Evolutionary conservation across 2,888 invertebrate species (phyloP).

Genomic region (Macaria notata): DNA sequence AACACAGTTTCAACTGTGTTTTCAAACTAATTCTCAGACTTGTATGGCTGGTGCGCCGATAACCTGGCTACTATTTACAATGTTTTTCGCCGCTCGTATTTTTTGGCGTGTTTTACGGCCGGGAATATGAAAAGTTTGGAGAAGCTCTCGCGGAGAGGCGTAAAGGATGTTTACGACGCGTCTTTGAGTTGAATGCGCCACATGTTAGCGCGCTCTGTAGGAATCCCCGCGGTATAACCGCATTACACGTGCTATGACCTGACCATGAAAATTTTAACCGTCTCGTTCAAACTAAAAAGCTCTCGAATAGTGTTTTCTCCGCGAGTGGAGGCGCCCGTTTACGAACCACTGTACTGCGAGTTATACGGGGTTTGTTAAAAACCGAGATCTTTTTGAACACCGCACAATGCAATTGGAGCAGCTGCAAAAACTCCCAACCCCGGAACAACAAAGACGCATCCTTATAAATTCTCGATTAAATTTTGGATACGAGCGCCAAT

Average conservation of each 20-base stretch:
- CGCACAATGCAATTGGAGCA: constrained; percentile 60
- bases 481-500: constrained; percentile 79
- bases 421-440: constrained; percentile 67
- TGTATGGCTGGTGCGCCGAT: constrained; percentile 62
- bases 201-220: constrained; percentile 68
- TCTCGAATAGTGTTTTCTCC: constrained; percentile 40
- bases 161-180: constrained; percentile 80
- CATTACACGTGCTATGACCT: constrained; percentile 76
- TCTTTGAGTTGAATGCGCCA: constrained; percentile 76
- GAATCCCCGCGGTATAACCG: constrained; percentile 68
- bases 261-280: constrained; percentile 79
- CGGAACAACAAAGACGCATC: constrained; percentile 69
- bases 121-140: constrained; percentile 81
- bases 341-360: constrained; percentile 45
- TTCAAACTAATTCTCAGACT: constrained; percentile 72
- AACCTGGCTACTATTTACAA: constrained; percentile 77
- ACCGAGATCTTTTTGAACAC: constrained; percentile 57
- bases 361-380: constrained; percentile 48
- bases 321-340: constrained; percentile 39
- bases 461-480: constrained; percentile 80
- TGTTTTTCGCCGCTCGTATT: constrained; percentile 80
- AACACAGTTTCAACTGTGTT: constrained; percentile 71
- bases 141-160: constrained; percentile 73
- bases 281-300: constrained; percentile 64
- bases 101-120: constrained; percentile 78